Evolutionary conservation across 2,797 vertebrate species (phyloP), one percentile per base, ranked within the genome.

Genomic region (Netta rufina): DNA sequence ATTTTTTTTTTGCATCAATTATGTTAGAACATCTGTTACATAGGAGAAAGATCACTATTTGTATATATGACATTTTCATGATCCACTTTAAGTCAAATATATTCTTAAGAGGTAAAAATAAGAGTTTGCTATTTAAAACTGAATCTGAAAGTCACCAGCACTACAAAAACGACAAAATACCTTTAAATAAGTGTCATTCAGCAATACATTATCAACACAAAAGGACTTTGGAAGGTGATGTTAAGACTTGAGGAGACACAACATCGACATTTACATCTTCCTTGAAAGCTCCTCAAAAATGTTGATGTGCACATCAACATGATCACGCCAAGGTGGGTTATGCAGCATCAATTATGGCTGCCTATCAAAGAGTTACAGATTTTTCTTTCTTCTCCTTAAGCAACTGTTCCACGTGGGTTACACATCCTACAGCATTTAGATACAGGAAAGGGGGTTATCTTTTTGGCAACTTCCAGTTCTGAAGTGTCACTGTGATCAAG

Each of bases 181-280:
- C 77, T 95, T 93, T 93, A 91, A 90, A 65, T 47, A 65, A 90
- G 47, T 25, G 56, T 51, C 56, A 66, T 78, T 84, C 81, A 94
- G 75, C 72, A 71, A 33, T 56, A 79, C 22, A 11, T 92, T 92
- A 69, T 45, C 6, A n/a, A 89, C 43, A 66, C 11, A 13, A 60
- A 78, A 86, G 20, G n/a, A 82, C 82, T 93, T 92, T 22, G 33
- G n/a, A 92, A 93, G 89, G 60, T 58, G 67, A 89, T 57, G 58
- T 72, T 64, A 95, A 95, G 33, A 33, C 30, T 80, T 87, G 38
- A 53, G 92, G 77, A 84, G 43, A 61, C 79, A 60, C 75, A 88
- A 79, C 60, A 84, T 75, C 85, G 45, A 57, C 66, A 79, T 75
- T 94, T 80, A 80, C 88, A 93, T 96, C 82, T 93, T 93, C 79